Evolutionary conservation across 2,113 vertebrate species (phyloP), one percentile per base, ranked within the genome.

Genomic region (Varanus komodoensis): DNA sequence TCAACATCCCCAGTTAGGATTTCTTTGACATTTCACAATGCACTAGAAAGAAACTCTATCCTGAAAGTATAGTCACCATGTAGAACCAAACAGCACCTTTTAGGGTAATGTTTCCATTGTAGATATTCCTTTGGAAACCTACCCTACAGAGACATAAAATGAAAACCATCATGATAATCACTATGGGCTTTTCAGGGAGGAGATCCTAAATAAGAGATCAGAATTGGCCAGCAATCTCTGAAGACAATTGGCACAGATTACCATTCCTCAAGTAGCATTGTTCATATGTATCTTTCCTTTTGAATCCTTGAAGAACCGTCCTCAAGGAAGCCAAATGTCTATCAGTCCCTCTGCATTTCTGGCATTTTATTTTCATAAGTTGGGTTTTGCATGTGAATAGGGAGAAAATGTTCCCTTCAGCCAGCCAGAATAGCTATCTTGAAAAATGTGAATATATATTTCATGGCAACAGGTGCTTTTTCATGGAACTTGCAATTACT

Each of bases 401-500:
- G 68, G 15, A 12, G 44, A 8, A 71, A 54, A 75, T 75, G 32
- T 57, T 75, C 44, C n/a, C 5, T 61, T 77, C n/a, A 44, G 73
- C 52, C 25, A 38, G 23, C 85, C 77, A 8, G 73, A 87, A 12
- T 9, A 44, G 64, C 52, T 34, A 74, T 25, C 71, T 64, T 64
- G 73, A 87, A 87, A 73, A 32, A 82, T 48, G 34, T 38, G 34
- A 44, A 9, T 82, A 73, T 44, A 64, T 27, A 8, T 83, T 64
- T 19, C 69, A 83, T n/a, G 15, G 71, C 69, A 82, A 75, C 57
- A 75, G 0, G 11, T 73, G 57, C 38, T 74, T 82, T 82, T 74
- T 61, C n/a, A 73, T 74, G 69, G 73, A 89, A 61, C n/a, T 57
- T 82, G 54, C 38, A 83, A 64, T 89, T 83, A 83, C 27, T 83